Percentiles rank a stretch among this genome's conserved stretches.
Evolutionary conservation across 2,888 invertebrate species (phyloP).

Genomic region (Tetramorium bicarinatum): DNA sequence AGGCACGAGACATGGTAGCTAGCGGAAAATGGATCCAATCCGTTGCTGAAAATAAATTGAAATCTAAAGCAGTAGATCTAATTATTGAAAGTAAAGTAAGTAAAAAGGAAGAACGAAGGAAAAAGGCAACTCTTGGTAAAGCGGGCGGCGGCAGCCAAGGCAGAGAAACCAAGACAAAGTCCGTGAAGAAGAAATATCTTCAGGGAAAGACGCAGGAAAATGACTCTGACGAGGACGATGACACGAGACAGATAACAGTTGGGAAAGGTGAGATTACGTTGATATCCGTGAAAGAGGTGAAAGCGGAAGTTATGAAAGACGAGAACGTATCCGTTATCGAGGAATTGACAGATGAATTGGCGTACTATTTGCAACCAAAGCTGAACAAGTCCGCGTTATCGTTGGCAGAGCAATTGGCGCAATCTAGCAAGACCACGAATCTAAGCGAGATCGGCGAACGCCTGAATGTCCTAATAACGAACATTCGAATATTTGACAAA

Average conservation of each 20-base stretch:
- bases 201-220: conserved; percentile 88
- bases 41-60: conserved; percentile 90
- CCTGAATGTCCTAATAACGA: conserved; percentile 91
- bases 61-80: conserved; percentile 83
- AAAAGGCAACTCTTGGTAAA: conserved; percentile 95
- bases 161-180: conserved; percentile 97
- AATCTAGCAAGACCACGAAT: conserved; percentile 88
- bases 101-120: conserved; percentile 94
- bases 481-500: conserved; percentile 93
- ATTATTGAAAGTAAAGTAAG: conserved; percentile 76
- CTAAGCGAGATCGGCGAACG: conserved; percentile 90
- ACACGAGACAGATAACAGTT: conserved; percentile 68
- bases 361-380: conserved; percentile 90
- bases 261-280: conserved; percentile 89
- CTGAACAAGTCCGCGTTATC: conserved; percentile 90
- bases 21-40: conserved; percentile 91
- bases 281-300: conserved; percentile 90
- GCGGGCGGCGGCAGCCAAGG: conserved; percentile 97
- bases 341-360: conserved; percentile 91
- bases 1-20: conserved; percentile 90
- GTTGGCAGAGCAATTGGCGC: conserved; percentile 92
- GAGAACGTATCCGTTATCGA: conserved; percentile 90
- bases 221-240: conserved; percentile 90
- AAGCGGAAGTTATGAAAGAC: conserved; percentile 88
- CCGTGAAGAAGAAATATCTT: conserved; percentile 93